Base-by-base conservation (phyloP, 1,140 invertebrate genomes). In the Neuroterus valhalla region DNA sequence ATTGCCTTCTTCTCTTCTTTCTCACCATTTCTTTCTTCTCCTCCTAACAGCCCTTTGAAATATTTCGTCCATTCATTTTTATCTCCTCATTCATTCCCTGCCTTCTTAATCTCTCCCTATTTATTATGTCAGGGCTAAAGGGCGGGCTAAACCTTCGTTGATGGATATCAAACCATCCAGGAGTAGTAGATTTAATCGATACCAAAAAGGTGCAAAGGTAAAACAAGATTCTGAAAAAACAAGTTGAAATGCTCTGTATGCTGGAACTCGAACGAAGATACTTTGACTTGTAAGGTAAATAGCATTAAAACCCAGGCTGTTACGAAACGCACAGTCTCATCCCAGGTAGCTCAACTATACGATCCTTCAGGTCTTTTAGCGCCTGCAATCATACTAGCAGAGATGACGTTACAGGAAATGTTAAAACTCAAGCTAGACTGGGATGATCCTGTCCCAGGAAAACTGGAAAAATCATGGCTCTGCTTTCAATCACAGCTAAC, bases 341-440 rank as follows among this genome's bases (percentile, higher is more conserved):
- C 48, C 17, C 48, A 52, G 17, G 21, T 52, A 2, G 48, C 48
- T 52, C 48, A 52, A 19, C 17, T 52, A 19, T 52, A 19, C 17
- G 48, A 52, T 8, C 48, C 48, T 5, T 52, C 21, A 10, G 48
- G 48, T n/a, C 11, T 52, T n/a, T n/a, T 52, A 8, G 48, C 19
- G 48, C 48, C 48, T 19, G 48, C 21, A 19, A 19, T 52, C 11
- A 19, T 52, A 52, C 17, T 52, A 10, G 48, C 48, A 52, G 21
- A 52, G 21, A 52, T 52, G 21, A 52, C 6, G 6, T 55, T 55
- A 21, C 50, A 55, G 50, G 50, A 55, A 1, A 3, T 55, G 23
- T 55, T 17, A 21, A 55, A 52, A 52, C 19, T 52, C 6, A 52
- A 19, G 17, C 48, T 52, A 52, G 48, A 52, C 21, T 52, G 48